phyloP scores from a whole-genome alignment of 2,797 vertebrate genomes.

The Gallirallus australis region DNA sequence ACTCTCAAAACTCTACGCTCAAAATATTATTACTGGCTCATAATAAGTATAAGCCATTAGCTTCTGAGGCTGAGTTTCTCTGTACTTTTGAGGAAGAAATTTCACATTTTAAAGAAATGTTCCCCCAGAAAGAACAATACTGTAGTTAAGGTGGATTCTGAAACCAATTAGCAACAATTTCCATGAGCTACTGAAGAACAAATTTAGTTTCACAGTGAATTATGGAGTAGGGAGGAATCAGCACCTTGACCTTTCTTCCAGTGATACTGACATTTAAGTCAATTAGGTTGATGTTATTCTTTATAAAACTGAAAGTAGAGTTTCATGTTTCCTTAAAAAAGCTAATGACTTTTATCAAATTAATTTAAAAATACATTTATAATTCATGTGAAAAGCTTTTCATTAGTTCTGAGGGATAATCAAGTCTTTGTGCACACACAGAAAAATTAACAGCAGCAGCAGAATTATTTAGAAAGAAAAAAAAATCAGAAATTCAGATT shows the following conservation, averaged over 20 bases:
- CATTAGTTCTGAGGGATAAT: not conserved
- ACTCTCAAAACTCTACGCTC: not conserved
- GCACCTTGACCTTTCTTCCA: not conserved
- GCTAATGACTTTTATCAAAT: not conserved
- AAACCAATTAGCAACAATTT: not conserved
- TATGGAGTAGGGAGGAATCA: rapidly evolving
- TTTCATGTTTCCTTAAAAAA: not conserved
- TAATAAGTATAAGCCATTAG: not conserved
- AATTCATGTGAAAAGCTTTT: not conserved
- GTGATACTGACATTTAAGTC: not conserved
- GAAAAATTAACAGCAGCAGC: not conserved
- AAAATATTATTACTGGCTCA: not conserved
- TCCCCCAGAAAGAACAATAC: not conserved
- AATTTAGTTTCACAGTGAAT: not conserved
- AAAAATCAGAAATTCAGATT: not conserved
- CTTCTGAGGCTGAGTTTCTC: not conserved
- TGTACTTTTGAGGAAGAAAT: not conserved
- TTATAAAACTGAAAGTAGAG: not conserved
- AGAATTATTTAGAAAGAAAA: not conserved
- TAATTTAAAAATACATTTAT: not conserved
- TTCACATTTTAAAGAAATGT: not conserved
- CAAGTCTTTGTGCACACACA: not conserved
- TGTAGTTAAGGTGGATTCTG: not conserved
- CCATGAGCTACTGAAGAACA: not conserved
- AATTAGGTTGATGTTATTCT: not conserved